Evolutionary conservation across 2,888 invertebrate genomes (phyloP).

Genomic region (Rotaria magnacalcarata): DNA sequence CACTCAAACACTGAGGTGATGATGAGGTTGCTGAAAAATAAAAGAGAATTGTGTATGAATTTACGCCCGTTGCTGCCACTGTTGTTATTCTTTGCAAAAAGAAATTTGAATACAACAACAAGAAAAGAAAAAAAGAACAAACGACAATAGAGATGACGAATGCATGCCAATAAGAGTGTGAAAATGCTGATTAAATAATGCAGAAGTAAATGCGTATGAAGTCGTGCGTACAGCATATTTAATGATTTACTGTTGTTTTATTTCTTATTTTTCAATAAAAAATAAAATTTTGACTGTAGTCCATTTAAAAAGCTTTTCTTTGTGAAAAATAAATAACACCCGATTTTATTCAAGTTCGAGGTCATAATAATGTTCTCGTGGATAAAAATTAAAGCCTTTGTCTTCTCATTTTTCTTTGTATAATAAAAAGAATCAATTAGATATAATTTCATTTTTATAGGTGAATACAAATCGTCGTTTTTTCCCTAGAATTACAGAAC

Average conservation of each 20-base stretch:
- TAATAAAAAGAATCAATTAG: neutral
- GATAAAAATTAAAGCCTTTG: too few relatives aligned
- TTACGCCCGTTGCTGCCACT: neutral
- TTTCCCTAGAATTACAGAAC: neutral
- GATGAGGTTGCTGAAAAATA: neutral
- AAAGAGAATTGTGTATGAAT: neutral
- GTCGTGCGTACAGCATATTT: neutral
- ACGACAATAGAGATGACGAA: conserved; percentile 1
- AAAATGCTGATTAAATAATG: conserved; percentile 5
- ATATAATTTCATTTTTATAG: neutral
- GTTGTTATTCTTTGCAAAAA: neutral
- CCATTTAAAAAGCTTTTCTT: too few relatives aligned
- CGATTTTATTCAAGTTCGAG: too few relatives aligned
- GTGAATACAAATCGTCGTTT: neutral
- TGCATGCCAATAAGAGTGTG: neutral
- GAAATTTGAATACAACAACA: neutral
- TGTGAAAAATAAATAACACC: too few relatives aligned
- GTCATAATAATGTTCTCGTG: too few relatives aligned
- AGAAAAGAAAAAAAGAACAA: neutral
- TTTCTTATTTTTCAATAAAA: neutral
- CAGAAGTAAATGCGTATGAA: neutral
- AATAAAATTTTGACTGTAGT: neutral
- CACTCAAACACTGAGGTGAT: conserved; percentile 1
- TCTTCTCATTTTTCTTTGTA: neutral
- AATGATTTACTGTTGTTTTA: neutral